phyloP scores from a whole-genome alignment of 2,797 vertebrate genomes.

The Falco berigora region DNA sequence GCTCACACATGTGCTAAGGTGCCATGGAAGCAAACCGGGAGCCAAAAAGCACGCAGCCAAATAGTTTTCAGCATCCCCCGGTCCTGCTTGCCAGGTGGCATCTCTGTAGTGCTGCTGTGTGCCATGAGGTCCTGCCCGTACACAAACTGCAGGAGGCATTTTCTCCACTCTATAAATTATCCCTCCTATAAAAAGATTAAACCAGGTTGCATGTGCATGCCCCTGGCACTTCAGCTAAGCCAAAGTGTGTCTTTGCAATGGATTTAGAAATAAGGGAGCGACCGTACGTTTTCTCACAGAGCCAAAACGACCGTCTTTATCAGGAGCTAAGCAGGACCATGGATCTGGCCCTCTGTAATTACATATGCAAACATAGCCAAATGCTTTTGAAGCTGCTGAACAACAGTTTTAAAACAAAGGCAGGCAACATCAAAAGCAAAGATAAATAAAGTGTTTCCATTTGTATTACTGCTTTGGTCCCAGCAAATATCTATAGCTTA shows the following conservation, averaged over 20 bases:
- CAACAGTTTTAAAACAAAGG: neutral
- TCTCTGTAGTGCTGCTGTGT: neutral
- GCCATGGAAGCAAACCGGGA: neutral
- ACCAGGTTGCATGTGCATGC: neutral
- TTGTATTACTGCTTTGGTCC: neutral
- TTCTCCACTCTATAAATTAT: neutral
- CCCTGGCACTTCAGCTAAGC: neutral
- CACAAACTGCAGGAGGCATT: neutral
- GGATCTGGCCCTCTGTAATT: neutral
- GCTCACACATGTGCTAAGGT: neutral
- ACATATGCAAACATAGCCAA: neutral
- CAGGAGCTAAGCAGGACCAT: neutral
- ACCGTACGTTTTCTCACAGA: neutral
- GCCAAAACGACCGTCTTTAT: neutral
- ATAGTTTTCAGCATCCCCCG: neutral
- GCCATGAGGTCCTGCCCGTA: neutral
- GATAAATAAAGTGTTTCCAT: neutral
- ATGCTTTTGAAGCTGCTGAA: neutral
- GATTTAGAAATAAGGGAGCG: neutral
- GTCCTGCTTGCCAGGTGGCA: neutral
- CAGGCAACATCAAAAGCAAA: neutral
- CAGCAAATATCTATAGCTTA: neutral
- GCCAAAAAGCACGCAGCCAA: neutral
- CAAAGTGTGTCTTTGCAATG: neutral
- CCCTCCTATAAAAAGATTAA: neutral